These are phyloP conservation scores for Corydoras maculifer DNA, from an alignment of 2,113 vertebrate species.

Conservation along the genomic window DNA sequence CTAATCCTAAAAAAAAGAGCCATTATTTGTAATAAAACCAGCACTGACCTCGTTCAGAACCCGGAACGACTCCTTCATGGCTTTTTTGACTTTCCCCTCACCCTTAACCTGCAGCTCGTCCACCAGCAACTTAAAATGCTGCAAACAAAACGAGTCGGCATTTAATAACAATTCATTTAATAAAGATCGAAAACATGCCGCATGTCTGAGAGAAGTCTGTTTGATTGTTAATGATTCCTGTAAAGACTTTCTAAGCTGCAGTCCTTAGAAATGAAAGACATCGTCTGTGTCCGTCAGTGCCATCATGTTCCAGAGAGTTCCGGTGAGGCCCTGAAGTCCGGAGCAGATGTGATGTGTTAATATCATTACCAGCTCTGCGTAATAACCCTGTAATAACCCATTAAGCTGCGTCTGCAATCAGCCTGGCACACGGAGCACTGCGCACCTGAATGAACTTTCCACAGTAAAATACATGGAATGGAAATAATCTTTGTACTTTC, in stretches of 20 bases:
- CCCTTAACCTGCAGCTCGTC: constrained; percentile 86
- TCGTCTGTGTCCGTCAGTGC: neutral
- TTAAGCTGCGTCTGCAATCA: constrained; percentile 5
- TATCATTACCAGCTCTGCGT: constrained; percentile 33
- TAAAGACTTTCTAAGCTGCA: neutral
- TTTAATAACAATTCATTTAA: neutral
- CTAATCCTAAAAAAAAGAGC: too few species aligned
- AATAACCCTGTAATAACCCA: neutral
- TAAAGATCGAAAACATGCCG: too few species aligned
- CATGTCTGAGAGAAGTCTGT: too few species aligned
- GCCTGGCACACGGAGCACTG: constrained; percentile 21
- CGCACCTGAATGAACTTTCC: neutral
- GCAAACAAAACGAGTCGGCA: constrained; percentile 6
- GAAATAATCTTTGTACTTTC: too few species aligned
- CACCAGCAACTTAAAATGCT: constrained; percentile 94
- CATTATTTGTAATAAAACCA: neutral
- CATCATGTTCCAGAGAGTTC: constrained; percentile 12
- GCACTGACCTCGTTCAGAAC: constrained; percentile 79
- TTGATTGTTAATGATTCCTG: too few species aligned
- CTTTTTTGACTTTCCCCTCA: constrained; percentile 80
- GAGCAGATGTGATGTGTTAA: constrained; percentile 30
- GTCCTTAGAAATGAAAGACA: neutral
- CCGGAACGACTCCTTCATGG: constrained; percentile 85
- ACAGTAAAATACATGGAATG: too few species aligned
- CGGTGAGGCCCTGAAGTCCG: constrained; percentile 25